Conservation (phyloP, 2,113 vertebrate genomes). For the Menidia beryllina region DNA sequence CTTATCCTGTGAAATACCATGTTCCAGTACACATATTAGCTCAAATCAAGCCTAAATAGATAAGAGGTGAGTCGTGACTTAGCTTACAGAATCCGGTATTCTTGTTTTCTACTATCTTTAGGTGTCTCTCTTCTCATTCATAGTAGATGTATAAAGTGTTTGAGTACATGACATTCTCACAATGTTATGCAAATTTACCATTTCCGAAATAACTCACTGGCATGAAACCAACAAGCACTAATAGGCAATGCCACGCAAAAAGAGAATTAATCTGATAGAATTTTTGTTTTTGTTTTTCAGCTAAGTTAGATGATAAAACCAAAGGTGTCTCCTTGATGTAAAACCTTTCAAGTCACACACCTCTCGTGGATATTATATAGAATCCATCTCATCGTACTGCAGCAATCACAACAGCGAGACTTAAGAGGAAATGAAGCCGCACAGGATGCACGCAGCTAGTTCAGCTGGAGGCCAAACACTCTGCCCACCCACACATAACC, state of each 20-base stretch:
- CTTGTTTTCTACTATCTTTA: slow-evolving; percentile 6
- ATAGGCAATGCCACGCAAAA: slow-evolving; percentile 7
- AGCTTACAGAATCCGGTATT: slow-evolving; percentile 29
- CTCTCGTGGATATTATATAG: slow-evolving; percentile 23
- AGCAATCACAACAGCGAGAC: slow-evolving; percentile 46
- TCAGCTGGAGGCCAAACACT: slow-evolving; percentile 64
- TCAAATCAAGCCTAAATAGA: slow-evolving; percentile 45
- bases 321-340: slow-evolving; percentile 8
- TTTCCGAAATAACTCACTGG: slow-evolving; percentile 56
- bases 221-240: slow-evolving; percentile 40
- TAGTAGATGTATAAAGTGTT: slow-evolving; percentile 35
- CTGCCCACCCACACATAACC: slow-evolving; percentile 60
- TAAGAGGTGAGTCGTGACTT: slow-evolving; percentile 60
- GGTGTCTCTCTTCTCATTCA: slow-evolving; percentile 46
- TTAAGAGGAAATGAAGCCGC: slow-evolving; percentile 55
- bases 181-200: slow-evolving; percentile 26
- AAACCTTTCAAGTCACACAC: slow-evolving; percentile 1
- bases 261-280: slow-evolving; percentile 25
- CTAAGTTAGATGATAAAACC: slow-evolving; percentile 23
- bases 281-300: neutral
- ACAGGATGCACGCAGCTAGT: slow-evolving; percentile 44
- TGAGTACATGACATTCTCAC: slow-evolving; percentile 20
- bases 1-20: slow-evolving; percentile 45
- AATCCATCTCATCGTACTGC: neutral
- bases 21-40: slow-evolving; percentile 37